phyloP scores from a whole-genome alignment of 2,888 invertebrate species.

The Barypeithes pellucidus region DNA sequence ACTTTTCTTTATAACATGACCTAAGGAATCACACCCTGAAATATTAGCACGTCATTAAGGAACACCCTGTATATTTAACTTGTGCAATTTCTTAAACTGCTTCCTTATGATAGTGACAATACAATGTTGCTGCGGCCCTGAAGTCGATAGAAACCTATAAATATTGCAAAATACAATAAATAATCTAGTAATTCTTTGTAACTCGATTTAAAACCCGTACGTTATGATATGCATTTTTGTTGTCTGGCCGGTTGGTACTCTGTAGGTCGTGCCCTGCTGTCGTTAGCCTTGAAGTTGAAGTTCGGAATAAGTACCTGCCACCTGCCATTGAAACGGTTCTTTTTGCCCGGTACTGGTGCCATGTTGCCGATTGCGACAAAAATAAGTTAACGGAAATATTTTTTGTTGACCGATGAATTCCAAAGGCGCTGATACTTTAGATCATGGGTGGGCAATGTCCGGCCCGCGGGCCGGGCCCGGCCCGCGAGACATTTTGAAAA shows the following conservation, averaged over 20 bases:
- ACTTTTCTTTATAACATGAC: too few relatives aligned
- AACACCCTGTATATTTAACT: too few relatives aligned
- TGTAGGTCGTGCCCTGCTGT: slow-evolving; percentile 50
- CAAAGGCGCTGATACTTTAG: too few relatives aligned
- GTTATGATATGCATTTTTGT: slow-evolving; percentile 49
- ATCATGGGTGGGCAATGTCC: too few relatives aligned
- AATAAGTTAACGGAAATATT: background rate
- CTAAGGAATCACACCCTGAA: too few relatives aligned
- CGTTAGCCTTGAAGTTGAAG: slow-evolving; percentile 51
- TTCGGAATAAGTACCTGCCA: slow-evolving; percentile 49
- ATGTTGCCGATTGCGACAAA: slow-evolving; percentile 25
- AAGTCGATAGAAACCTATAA: background rate
- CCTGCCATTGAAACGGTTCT: slow-evolving; percentile 51
- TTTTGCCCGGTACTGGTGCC: slow-evolving; percentile 17
- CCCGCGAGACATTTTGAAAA: too few relatives aligned
- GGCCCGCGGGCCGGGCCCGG: too few relatives aligned
- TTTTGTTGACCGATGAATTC: too few relatives aligned
- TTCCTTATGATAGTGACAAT: too few relatives aligned
- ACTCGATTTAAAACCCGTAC: slow-evolving; percentile 20
- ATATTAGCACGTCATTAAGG: too few relatives aligned
- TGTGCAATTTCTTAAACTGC: too few relatives aligned
- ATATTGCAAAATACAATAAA: slow-evolving; percentile 22
- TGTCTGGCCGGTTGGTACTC: slow-evolving; percentile 48
- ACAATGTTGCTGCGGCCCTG: too few relatives aligned
- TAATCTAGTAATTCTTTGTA: slow-evolving; percentile 9